These are phyloP conservation scores for Anthopleura xanthogrammica DNA, from an alignment of 92 coral and sea anemone species.

Conservation along the genomic window DNA sequence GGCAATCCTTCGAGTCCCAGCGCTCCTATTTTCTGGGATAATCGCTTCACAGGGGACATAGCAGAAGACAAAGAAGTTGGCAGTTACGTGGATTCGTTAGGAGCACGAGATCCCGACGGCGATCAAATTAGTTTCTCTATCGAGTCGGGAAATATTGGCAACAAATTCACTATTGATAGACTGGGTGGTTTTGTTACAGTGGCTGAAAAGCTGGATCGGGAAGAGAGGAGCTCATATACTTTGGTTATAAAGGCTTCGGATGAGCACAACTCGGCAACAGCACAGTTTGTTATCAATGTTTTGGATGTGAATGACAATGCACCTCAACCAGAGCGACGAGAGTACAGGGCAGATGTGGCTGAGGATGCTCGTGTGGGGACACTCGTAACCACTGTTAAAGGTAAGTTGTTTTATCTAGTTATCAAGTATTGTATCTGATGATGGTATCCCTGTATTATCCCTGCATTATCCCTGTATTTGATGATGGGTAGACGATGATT, in stretches of 20 bases:
- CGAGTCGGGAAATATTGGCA: conserved; percentile 72
- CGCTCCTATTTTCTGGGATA: conserved; percentile 44
- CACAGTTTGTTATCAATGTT: conserved; percentile 56
- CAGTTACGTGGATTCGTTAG: conserved; percentile 29
- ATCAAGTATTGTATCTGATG: no score
- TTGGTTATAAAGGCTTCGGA: conserved; percentile 73
- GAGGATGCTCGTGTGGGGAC: conserved; percentile 70
- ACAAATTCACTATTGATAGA: conserved; percentile 68
- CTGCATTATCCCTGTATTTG: no score
- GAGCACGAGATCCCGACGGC: conserved; percentile 62
- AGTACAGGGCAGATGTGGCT: conserved; percentile 69
- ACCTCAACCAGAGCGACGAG: conserved; percentile 80
- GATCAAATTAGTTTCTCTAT: conserved; percentile 56
- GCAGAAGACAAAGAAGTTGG: conserved; percentile 65
- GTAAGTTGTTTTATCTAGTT: conserved; percentile 31
- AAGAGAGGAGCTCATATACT: conserved; percentile 52
- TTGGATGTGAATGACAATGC: conserved; percentile 85
- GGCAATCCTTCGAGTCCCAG: conserved; percentile 45
- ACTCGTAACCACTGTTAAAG: conserved; percentile 77
- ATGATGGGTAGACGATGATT: no score
- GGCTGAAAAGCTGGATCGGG: conserved; percentile 61
- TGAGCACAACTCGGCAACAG: conserved; percentile 57
- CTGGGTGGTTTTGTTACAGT: conserved; percentile 54
- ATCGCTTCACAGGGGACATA: conserved; percentile 28
- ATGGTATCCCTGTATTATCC: no score